Base-by-base conservation (phyloP, 2,113 vertebrate species). In the Rhinogobius similis region DNA sequence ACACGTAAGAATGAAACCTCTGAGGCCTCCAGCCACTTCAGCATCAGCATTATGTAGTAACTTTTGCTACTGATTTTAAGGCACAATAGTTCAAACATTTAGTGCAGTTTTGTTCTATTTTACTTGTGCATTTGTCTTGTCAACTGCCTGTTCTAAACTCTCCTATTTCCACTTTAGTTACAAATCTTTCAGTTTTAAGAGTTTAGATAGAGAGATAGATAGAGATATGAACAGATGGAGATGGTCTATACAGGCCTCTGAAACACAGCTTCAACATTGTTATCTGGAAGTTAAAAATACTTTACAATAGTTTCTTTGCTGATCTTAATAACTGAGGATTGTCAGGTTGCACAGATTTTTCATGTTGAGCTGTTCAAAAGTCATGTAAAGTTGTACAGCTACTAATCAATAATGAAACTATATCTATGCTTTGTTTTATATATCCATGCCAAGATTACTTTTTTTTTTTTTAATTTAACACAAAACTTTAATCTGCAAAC, bases 1-100 rank as follows among this genome's bases (percentile, higher is more conserved):
- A 78, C 72, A 81, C 81, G 87, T 87, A 82, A 89, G 87, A 82
- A 90, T 75, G 75, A 79, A 70, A 39, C 68, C 74, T 82, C 74
- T 74, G 64, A 41, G 80, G 72, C 72, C 52, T 55, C 20, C 53
- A 81, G 74, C 27, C 76, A 80, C 78, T 78, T 79, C 67, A 65
- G 68, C 62, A 38, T 44, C 1, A 50, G 81, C 71, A 68, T 82
- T 75, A 65, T 58, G 46, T 52, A 77, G 10, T 50, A 27, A 79
- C 70, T 86, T 62, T 38, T 76, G 68, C 43, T 64, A 75, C n/a
- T n/a, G 67, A 58, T 86, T 73, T 72, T 70, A 67, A n/a, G 79
- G 74, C 79, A 65, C 59, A 52, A 23, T 64, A 75, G 72, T 76
- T 66, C 77, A 73, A 68, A 67, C n/a, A 46, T 66, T 52, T 61